Conservation (phyloP, 2,113 vertebrate species). For the Dromaius novaehollandiae region DNA sequence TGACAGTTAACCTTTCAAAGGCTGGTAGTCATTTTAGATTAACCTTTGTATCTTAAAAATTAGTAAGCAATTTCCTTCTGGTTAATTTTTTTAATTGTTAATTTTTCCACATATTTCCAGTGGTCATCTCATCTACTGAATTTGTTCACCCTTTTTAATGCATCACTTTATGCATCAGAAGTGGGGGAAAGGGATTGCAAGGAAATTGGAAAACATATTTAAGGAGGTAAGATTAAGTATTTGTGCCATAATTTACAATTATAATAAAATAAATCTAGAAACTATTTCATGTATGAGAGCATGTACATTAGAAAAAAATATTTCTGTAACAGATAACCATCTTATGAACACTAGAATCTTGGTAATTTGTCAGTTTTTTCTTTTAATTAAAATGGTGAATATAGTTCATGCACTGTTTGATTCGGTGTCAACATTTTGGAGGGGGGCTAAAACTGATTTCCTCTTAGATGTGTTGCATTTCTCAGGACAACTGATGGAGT, state of each 20-base stretch:
- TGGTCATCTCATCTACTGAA: background rate
- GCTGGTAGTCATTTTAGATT: conserved; percentile 49
- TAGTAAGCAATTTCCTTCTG: conserved; percentile 32
- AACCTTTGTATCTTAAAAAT: conserved; percentile 58
- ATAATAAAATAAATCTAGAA: conserved; percentile 66
- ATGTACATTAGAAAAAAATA: conserved; percentile 44
- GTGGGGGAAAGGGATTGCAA: background rate
- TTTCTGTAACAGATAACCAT: conserved; percentile 61
- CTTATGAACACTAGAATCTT: conserved; percentile 60
- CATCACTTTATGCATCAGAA: conserved; percentile 1
- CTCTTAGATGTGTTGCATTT: conserved; percentile 55
- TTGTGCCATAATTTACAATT: conserved; percentile 60
- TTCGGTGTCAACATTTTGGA: conserved; percentile 69
- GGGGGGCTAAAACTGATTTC: conserved; percentile 62
- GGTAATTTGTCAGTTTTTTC: conserved; percentile 69
- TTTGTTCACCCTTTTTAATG: background rate
- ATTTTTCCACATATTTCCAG: background rate
- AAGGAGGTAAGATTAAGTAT: conserved; percentile 61
- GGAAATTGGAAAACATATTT: conserved; percentile 46
- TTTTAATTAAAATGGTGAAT: conserved; percentile 72
- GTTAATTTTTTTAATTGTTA: conserved; percentile 43
- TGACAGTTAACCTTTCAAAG: conserved; percentile 57
- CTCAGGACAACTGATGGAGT: conserved; percentile 59
- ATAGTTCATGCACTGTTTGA: conserved; percentile 67
- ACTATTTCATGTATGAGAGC: conserved; percentile 67